Base-by-base conservation (phyloP, 2,113 vertebrate species). In the Nothoprocta perdicaria region DNA sequence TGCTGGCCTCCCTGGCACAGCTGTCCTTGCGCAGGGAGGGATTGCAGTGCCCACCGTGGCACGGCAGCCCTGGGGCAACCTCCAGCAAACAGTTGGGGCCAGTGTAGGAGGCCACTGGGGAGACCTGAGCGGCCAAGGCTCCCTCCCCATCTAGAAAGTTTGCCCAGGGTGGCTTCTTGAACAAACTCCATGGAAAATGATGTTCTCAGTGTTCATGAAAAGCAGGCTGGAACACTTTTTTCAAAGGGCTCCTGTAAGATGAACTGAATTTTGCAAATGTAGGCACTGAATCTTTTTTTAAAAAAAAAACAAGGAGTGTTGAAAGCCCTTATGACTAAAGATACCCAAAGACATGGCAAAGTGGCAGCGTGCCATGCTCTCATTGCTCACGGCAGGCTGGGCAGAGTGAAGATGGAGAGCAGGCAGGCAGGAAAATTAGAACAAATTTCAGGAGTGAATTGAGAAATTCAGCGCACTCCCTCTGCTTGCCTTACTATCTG, bases 1-100 rank as follows among this genome's bases (percentile, higher is more conserved):
- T 92, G 89, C 81, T 9, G 22, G 52, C 65, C 94, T 89, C 75
- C 77, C 92, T 61, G 8, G 92, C 86, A 94, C 86, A 94, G 93
- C 95, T 92, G 84, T 84, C 89, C 82, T 71, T 80, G 89, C 35
- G 91, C 91, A 38, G 48, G 84, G 55, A 82, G 66, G 22, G 74
- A 73, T 89, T 92, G 46, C 1, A 0, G 46, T 61, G 84, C 53
- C 90, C 65, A 26, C 46, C 43, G 50, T 17, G 26, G 52, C 23
- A 1, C 18, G 61, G 61, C 50, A 53, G 66, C 35, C 62, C 53
- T 76, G 12, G 67, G 79, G 45, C 45, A 31, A 19, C 24, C 23
- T 16, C 3, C 12, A 40, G 21, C 9, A 6, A 52, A 8, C 19
- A 6, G 5, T 43, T n/a, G 15, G 33, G 27, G 52, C 81, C 21